phyloP scores from a whole-genome alignment of 2,797 vertebrate genomes.

The Sandelia bainsii region DNA sequence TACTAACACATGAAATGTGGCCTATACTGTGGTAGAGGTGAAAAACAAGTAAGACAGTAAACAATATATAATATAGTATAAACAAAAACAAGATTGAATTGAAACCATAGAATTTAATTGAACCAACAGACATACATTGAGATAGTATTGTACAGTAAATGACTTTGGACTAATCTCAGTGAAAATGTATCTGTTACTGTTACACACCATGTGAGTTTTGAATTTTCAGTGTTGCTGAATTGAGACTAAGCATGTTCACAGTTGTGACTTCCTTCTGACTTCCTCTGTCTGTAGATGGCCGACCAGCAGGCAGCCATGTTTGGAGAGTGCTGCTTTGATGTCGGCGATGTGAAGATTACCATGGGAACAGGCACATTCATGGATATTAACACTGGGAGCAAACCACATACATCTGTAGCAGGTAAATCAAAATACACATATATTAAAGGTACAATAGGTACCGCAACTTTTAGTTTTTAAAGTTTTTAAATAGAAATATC shows the following conservation, averaged over 20 bases:
- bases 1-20: background rate
- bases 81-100: background rate
- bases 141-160: background rate
- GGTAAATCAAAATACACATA: slow-evolving; percentile 69
- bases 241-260: background rate
- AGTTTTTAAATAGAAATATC: no score
- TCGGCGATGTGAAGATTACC: slow-evolving; percentile 94
- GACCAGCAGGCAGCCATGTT: slow-evolving; percentile 99
- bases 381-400: slow-evolving; percentile 93
- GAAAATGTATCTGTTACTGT: background rate
- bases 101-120: background rate
- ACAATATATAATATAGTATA: no score
- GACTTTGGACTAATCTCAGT: background rate
- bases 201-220: no score
- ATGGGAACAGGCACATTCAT: slow-evolving; percentile 98
- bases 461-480: no score
- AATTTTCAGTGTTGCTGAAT: no score
- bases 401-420: slow-evolving; percentile 85
- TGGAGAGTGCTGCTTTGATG: slow-evolving; percentile 95
- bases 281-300: slow-evolving; percentile 85
- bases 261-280: background rate
- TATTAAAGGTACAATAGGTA: no score
- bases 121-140: no score
- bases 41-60: background rate
- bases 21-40: no score